phyloP scores from a whole-genome alignment of 1,140 invertebrate genomes.

The Colletes gigas region DNA sequence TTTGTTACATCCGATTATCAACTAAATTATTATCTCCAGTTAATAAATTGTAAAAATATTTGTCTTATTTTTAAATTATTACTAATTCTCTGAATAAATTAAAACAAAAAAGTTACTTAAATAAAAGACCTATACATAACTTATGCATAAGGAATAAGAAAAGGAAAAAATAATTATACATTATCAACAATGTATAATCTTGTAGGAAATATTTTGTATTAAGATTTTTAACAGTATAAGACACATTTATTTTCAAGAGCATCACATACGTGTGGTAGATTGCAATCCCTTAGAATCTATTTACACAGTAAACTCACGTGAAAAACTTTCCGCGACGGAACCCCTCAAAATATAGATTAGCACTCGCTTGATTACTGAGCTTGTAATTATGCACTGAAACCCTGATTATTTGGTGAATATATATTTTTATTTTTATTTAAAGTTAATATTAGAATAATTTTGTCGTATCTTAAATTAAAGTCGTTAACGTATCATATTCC shows the following conservation, averaged over 20 bases:
- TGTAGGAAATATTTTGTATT: slow-evolving; percentile 28
- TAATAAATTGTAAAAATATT: neutral
- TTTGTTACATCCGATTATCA: neutral
- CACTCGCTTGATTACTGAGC: slow-evolving; percentile 22
- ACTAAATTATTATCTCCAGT: neutral
- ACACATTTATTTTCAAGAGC: slow-evolving; percentile 77
- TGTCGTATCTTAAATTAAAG: neutral
- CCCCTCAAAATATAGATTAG: slow-evolving; percentile 39
- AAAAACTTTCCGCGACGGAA: slow-evolving; percentile 34
- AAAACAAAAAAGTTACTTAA: neutral
- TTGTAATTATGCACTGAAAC: slow-evolving; percentile 18
- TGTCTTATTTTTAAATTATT: neutral
- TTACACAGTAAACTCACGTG: slow-evolving; percentile 46
- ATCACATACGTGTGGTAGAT: slow-evolving; percentile 60
- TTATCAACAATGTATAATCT: slow-evolving; percentile 59
- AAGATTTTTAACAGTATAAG: slow-evolving; percentile 72
- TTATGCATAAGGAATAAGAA: slow-evolving; percentile 11
- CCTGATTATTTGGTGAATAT: neutral
- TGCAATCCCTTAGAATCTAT: slow-evolving; percentile 60
- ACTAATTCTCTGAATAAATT: neutral
- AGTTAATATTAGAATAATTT: neutral
- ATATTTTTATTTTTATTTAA: neutral
- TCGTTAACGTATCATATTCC: neutral
- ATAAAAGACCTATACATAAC: neutral
- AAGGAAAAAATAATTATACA: slow-evolving; percentile 49